Evolutionary conservation across 1,140 invertebrate species (phyloP).

Genomic region (Zaprionus ghesquierei): DNA sequence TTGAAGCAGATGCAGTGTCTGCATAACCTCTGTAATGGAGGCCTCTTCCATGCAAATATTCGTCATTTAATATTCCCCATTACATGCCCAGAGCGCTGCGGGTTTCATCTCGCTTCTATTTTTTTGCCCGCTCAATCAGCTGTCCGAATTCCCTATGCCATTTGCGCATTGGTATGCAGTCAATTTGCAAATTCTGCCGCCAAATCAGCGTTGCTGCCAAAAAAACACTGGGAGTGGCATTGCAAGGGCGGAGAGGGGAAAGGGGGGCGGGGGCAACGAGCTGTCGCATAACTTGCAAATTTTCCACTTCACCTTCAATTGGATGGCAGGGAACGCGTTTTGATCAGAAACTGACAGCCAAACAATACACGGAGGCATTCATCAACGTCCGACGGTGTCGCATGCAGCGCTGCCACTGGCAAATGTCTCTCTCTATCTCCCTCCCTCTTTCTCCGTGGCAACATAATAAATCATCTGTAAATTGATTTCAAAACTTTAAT

Average conservation of each 20-base stretch:
- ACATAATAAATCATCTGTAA: constrained; percentile 81
- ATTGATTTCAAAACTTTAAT: constrained; percentile 77
- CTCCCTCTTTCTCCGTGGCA: not conserved
- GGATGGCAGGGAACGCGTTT: constrained; percentile 50
- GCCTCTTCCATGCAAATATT: not conserved
- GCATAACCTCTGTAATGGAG: not conserved
- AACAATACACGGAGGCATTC: constrained; percentile 79
- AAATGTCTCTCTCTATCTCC: not conserved
- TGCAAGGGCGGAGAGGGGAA: not conserved
- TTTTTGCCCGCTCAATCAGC: constrained; percentile 12
- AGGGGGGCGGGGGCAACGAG: constrained; percentile 32
- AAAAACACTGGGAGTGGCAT: not conserved
- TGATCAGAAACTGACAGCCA: constrained; percentile 70
- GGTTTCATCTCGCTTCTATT: not conserved
- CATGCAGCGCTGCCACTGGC: constrained; percentile 44
- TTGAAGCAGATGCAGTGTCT: no score
- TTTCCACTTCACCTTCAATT: constrained; percentile 75
- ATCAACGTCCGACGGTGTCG: constrained; percentile 72
- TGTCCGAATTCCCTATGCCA: constrained; percentile 20
- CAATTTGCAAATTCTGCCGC: constrained; percentile 49
- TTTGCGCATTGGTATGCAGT: constrained; percentile 11
- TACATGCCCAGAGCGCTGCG: not conserved
- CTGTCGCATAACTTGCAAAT: constrained; percentile 76
- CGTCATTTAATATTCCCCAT: not conserved
- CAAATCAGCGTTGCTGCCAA: constrained; percentile 25